Conservation (phyloP, 64 coral and sea anemone species). For the Acropora tenuis region DNA sequence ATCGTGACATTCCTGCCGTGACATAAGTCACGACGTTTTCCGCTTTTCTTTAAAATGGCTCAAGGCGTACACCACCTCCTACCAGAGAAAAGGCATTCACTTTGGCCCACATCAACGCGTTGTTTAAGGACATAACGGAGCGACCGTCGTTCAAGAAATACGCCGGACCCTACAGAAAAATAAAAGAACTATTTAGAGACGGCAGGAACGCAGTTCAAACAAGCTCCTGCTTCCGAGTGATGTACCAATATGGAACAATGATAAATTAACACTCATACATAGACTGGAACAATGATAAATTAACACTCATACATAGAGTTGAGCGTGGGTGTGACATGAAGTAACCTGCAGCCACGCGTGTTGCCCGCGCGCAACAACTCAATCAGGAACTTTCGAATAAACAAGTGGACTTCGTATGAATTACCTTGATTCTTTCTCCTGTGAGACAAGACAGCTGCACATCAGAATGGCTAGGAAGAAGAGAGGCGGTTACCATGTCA, state of each 20-base stretch:
- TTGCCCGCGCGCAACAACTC: too few species aligned
- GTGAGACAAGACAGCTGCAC: constrained; percentile 80
- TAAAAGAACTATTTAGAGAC: neutral
- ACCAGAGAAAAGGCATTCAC: constrained; percentile 91
- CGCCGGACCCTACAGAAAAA: constrained; percentile 71
- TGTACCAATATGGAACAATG: too few species aligned
- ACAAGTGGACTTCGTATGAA: neutral
- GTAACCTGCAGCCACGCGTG: too few species aligned
- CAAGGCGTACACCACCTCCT: constrained; percentile 79
- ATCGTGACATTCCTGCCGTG: neutral
- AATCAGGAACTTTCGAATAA: too few species aligned
- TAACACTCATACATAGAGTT: too few species aligned
- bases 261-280: too few species aligned
- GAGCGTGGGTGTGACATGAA: too few species aligned
- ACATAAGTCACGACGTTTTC: neutral
- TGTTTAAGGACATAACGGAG: constrained; percentile 88
- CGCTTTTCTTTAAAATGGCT: constrained; percentile 66
- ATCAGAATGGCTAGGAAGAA: constrained; percentile 82
- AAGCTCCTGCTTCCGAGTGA: too few species aligned
- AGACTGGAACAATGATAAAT: too few species aligned
- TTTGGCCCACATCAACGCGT: constrained; percentile 98
- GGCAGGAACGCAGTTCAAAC: neutral
- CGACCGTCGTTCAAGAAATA: constrained; percentile 90
- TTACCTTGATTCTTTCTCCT: constrained; percentile 88
- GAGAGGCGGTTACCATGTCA: constrained; percentile 86